Evolutionary conservation across 1,140 invertebrate species (phyloP).

Genomic region (Asbolus verrucosus): DNA sequence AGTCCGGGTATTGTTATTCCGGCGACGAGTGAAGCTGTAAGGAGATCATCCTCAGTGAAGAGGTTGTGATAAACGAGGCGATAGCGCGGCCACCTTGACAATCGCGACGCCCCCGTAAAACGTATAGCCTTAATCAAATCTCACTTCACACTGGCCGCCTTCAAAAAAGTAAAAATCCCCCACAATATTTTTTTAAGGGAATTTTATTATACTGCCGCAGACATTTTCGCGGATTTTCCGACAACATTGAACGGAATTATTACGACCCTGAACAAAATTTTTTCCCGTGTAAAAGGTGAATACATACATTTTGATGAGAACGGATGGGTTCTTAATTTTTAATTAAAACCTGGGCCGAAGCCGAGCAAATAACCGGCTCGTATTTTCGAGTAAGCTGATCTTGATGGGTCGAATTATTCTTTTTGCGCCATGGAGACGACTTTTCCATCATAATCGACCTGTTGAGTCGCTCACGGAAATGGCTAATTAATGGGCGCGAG

Average conservation of each 20-base stretch:
- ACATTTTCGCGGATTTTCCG: conserved; percentile 2
- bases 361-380: not conserved
- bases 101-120: conserved; percentile 15
- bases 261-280: conserved; percentile 8
- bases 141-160: conserved; percentile 9
- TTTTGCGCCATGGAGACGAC: not conserved
- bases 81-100: conserved; percentile 34
- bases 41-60: conserved; percentile 40
- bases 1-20: conserved; percentile 39
- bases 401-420: conserved; percentile 14
- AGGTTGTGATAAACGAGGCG: conserved; percentile 42
- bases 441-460: conserved; percentile 14
- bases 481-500: conserved; percentile 18
- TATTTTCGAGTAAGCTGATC: conserved; percentile 30
- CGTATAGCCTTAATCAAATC: conserved; percentile 32
- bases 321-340: conserved; percentile 25
- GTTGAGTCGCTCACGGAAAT: conserved; percentile 22
- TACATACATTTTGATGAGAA: conserved; percentile 37
- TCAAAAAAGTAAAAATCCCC: conserved; percentile 1
- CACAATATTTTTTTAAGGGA: not conserved
- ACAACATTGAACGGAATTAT: not conserved
- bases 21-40: conserved; percentile 37
- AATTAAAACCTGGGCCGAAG: conserved; percentile 15
- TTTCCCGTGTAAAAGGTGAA: not conserved
- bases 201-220: not conserved